phyloP scores from a whole-genome alignment of 2,113 vertebrate species.

The Sorex araneus region DNA sequence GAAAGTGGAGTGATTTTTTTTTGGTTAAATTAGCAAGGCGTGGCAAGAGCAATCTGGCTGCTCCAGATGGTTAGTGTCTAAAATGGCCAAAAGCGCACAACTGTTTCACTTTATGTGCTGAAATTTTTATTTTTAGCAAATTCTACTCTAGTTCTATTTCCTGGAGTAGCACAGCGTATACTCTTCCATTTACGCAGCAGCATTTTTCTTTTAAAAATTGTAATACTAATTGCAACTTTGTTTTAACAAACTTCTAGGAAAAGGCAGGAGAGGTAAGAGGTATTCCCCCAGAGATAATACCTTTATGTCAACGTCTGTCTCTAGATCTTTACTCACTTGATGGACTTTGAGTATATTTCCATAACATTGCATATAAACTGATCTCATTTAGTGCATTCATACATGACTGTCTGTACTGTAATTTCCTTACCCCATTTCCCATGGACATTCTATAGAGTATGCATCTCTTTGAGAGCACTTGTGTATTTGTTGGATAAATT shows the following conservation, averaged over 20 bases:
- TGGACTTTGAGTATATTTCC: conserved; percentile 35
- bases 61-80: conserved; percentile 46
- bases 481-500: conserved; percentile 48
- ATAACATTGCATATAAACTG: conserved; percentile 24
- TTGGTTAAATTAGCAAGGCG: conserved; percentile 34
- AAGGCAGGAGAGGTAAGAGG: not conserved
- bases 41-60: conserved; percentile 53
- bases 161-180: conserved; percentile 16
- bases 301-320: conserved; percentile 21
- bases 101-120: conserved; percentile 7
- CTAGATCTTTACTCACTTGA: conserved; percentile 61
- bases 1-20: conserved; percentile 21
- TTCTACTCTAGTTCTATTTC: conserved; percentile 55
- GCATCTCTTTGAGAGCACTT: not conserved
- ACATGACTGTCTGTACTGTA: not conserved
- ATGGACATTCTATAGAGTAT: conserved; percentile 7
- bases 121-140: conserved; percentile 62
- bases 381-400: conserved; percentile 43
- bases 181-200: conserved; percentile 30
- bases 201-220: conserved; percentile 13
- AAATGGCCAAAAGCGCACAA: conserved; percentile 54
- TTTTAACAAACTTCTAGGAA: conserved; percentile 39
- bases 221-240: conserved; percentile 14
- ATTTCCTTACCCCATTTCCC: conserved; percentile 61
- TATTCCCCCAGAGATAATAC: conserved; percentile 33